Base-by-base conservation (phyloP, 1,140 invertebrate species). In the Papilio polyxenes region DNA sequence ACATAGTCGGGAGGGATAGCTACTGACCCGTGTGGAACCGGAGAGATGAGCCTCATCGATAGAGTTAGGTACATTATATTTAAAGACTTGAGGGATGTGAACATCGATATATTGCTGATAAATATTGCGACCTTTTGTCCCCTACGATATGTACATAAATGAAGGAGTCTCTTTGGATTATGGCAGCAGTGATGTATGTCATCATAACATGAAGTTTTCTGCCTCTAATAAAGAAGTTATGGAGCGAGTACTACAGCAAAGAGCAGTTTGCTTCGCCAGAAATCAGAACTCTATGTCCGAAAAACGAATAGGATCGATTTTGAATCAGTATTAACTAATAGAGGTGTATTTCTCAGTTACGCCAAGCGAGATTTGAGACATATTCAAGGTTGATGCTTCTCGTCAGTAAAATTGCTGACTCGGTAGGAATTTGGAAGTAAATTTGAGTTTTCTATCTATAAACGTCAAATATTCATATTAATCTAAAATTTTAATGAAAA, bases 1-100 rank as follows among this genome's bases (percentile, higher is more conserved):
- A 80, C 78, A 69, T 80, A 80, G 78, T 15, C 53, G 23, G n/a
- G 31, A 48, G 78, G 78, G 78, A 69, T 40, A 69, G 15, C 56
- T 48, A 80, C 15, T 80, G 78, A 80, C 78, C 78, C 59, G 78
- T 80, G 49, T 37, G 49, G 49, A 15, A 13, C 9, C 56, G 17
- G n/a, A 80, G 76, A 53, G 78, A 49, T 77, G 75, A 13, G 75
- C 23, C 17, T 56, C 51, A 56, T 78, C 37, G 75, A 56, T 77
- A 53, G n/a, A 51, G 6, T 77, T 37, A 56, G 8, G 44, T 76
- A 31, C 23, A 37, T 23, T 20, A 49, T 76, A 51, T 76, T 51
- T 15, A 51, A 75, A 75, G 9, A 13, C 20, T 59, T 37, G 3
- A 72, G 65, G 65, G 65, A 72, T 72, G 11, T 72, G 11, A 72